These are phyloP conservation scores for Chloebia gouldiae DNA, from an alignment of 2,113 vertebrate genomes.

Conservation along the genomic window DNA sequence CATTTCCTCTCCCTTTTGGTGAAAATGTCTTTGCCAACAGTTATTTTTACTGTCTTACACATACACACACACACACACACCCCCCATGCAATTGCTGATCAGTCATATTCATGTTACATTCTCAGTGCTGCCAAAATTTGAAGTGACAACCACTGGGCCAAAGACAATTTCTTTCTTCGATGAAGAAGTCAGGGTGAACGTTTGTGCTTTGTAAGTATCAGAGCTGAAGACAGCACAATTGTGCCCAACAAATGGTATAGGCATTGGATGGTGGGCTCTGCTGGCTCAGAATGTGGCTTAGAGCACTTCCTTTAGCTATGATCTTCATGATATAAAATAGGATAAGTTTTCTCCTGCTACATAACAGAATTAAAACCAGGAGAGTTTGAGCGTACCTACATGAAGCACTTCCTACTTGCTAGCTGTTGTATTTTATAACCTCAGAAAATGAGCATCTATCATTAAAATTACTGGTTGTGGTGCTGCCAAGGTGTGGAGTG, in stretches of 20 bases:
- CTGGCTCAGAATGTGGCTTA: background rate
- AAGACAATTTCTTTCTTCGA: constrained; percentile 63
- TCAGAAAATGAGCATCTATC: background rate
- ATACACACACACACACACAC: background rate
- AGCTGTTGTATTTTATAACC: background rate
- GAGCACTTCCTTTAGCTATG: background rate
- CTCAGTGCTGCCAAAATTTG: constrained; percentile 70
- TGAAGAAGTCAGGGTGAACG: constrained; percentile 38
- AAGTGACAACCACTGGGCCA: constrained; percentile 38
- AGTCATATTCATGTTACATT: background rate
- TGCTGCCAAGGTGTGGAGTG: background rate
- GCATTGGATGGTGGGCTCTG: background rate
- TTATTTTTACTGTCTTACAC: background rate
- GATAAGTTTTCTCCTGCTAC: background rate
- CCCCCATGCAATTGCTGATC: background rate
- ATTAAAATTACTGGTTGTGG: background rate
- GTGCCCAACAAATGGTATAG: background rate
- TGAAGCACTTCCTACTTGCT: background rate
- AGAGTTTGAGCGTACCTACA: background rate
- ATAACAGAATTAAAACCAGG: background rate
- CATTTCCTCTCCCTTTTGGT: background rate
- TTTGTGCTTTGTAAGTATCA: constrained; percentile 69
- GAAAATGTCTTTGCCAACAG: background rate
- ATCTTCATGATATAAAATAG: background rate
- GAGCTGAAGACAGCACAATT: background rate